These are phyloP conservation scores for Melopsittacus undulatus DNA, from an alignment of 2,797 vertebrate species.

Conservation along the genomic window DNA sequence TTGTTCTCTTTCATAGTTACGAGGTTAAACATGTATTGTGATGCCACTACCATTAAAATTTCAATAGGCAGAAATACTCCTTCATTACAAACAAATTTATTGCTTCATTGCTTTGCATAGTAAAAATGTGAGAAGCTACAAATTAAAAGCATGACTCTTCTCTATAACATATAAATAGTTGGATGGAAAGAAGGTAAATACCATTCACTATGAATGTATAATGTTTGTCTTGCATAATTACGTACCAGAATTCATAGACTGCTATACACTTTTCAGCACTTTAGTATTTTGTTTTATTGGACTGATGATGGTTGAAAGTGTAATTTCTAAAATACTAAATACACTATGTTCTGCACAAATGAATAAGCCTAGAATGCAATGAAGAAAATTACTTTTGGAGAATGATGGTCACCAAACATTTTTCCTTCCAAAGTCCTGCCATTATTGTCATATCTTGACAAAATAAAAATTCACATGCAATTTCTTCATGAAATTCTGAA, in stretches of 20 bases:
- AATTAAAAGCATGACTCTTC: constrained; percentile 57
- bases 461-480: not conserved
- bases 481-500: constrained; percentile 39
- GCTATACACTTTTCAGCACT: not conserved
- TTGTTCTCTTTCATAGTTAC: constrained; percentile 41
- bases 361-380: not conserved
- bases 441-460: not conserved
- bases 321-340: constrained; percentile 20
- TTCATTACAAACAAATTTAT: constrained; percentile 69
- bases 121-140: constrained; percentile 68
- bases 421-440: not conserved
- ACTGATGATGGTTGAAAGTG: not conserved
- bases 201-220: constrained; percentile 36
- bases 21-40: constrained; percentile 48
- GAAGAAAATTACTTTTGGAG: not conserved
- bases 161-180: constrained; percentile 23
- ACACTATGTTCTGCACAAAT: not conserved
- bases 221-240: constrained; percentile 62
- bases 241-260: constrained; percentile 34
- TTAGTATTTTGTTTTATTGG: constrained; percentile 6
- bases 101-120: constrained; percentile 67
- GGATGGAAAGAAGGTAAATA: constrained; percentile 33
- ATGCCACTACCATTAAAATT: constrained; percentile 33
- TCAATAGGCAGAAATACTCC: constrained; percentile 52
- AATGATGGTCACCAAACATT: not conserved